Evolutionary conservation across 2,797 vertebrate genomes (phyloP).

Genomic region (Malacoraja senta): DNA sequence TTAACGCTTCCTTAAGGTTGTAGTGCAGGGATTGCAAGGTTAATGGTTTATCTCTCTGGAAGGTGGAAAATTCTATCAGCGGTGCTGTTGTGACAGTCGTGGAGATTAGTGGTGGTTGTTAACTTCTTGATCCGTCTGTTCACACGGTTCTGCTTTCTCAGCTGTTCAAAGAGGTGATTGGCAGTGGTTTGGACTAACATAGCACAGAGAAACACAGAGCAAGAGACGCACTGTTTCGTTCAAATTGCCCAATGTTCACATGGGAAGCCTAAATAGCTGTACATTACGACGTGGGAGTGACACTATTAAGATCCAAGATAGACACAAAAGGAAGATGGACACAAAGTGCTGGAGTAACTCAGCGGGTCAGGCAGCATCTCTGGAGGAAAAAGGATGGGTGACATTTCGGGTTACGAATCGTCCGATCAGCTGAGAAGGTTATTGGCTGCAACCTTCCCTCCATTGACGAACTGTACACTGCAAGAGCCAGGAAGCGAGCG

Average conservation of each 20-base stretch:
- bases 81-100: constrained; percentile 27
- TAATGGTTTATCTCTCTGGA: neutral
- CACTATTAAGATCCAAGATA: neutral
- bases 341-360: too few relatives aligned
- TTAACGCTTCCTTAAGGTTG: neutral
- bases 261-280: neutral
- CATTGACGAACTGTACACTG: too few relatives aligned
- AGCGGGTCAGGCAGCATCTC: too few relatives aligned
- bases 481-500: too few relatives aligned
- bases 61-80: constrained; percentile 15
- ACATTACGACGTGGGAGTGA: neutral
- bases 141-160: constrained; percentile 23
- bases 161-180: constrained; percentile 30
- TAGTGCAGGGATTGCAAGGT: neutral
- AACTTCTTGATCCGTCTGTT: constrained; percentile 20
- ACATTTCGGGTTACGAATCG: too few relatives aligned
- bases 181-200: neutral
- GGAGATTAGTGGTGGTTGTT: constrained; percentile 36
- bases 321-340: too few relatives aligned
- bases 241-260: neutral
- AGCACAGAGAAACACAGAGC: neutral
- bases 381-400: too few relatives aligned
- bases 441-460: too few relatives aligned
- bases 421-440: too few relatives aligned
- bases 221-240: neutral